A percentile compares a stretch with the other conserved stretches of the same genome.
These are phyloP conservation scores for Drosophila saltans DNA, from an alignment of 1,140 invertebrate genomes.

Conservation along the genomic window DNA sequence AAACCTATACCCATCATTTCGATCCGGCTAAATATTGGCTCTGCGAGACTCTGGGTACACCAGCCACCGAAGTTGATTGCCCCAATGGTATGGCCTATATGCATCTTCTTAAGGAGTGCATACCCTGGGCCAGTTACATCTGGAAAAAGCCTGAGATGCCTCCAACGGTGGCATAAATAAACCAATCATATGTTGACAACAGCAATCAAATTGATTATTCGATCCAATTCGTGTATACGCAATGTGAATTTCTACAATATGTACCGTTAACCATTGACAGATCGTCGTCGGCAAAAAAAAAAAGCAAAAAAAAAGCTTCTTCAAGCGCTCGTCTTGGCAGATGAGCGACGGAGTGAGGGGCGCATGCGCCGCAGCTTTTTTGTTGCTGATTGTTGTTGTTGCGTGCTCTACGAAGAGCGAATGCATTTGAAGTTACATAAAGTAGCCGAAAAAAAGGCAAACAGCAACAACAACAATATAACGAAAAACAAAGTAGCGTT, in stretches of 20 bases:
- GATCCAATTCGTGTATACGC: conserved; percentile 22
- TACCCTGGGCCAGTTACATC: conserved; percentile 76
- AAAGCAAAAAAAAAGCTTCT: conserved; percentile 40
- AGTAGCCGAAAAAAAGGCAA: conserved; percentile 46
- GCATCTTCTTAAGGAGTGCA: conserved; percentile 78
- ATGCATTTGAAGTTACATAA: conserved; percentile 79
- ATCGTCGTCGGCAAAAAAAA: conserved; percentile 32
- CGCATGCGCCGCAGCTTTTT: conserved; percentile 34
- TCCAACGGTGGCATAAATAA: conserved; percentile 69
- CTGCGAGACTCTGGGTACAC: conserved; percentile 58
- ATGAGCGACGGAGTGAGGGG: conserved; percentile 26
- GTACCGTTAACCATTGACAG: conserved; percentile 30
- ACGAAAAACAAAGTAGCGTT: conserved; percentile 30
- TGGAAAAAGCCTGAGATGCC: conserved; percentile 77
- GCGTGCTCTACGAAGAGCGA: conserved; percentile 63
- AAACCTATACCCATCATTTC: conserved; percentile 73
- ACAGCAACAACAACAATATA: neutral
- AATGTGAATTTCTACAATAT: conserved; percentile 29
- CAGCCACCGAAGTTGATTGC: conserved; percentile 70
- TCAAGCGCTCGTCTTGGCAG: conserved; percentile 35
- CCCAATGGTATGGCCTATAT: conserved; percentile 72
- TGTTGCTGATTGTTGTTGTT: conserved; percentile 18
- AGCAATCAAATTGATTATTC: conserved; percentile 25
- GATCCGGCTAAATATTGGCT: conserved; percentile 78
- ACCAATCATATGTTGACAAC: conserved; percentile 31